A percentile compares a stretch with the other conserved stretches of the same genome.
These are phyloP conservation scores for Heterocephalus glaber DNA, from an alignment of 2,113 vertebrate species.

Conservation along the genomic window DNA sequence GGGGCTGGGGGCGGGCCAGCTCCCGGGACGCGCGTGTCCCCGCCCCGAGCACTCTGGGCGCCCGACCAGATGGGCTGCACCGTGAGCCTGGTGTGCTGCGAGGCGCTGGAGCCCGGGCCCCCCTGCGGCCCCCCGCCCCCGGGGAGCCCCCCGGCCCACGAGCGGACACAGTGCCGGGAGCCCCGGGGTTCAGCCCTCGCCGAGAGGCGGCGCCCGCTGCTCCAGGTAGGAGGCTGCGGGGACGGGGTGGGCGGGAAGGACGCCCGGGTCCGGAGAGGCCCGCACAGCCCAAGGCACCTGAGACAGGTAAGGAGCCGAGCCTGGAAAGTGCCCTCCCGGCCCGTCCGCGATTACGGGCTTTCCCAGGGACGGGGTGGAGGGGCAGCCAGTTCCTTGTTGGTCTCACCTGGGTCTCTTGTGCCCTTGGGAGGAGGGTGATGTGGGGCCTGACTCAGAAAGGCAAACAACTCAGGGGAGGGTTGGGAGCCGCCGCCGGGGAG, in stretches of 20 bases:
- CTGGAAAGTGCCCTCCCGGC: neutral
- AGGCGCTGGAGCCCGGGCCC: conserved; percentile 64
- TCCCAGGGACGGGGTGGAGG: neutral
- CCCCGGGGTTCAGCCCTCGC: neutral
- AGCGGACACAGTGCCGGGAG: neutral
- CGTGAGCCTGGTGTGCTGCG: conserved; percentile 79
- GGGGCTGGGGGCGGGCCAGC: conserved; percentile 31
- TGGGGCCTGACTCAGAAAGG: neutral
- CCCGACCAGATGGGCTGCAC: conserved; percentile 77
- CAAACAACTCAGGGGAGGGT: neutral
- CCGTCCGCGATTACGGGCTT: neutral
- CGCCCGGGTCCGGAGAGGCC: neutral
- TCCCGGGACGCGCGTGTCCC: conserved; percentile 12
- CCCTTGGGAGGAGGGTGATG: neutral
- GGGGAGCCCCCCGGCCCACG: neutral
- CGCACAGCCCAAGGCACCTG: neutral
- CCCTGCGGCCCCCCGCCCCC: conserved; percentile 4
- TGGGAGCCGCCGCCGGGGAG: neutral
- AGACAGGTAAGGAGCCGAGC: neutral
- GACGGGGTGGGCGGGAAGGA: neutral
- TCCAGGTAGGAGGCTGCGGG: conserved; percentile 63
- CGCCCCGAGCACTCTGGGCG: neutral
- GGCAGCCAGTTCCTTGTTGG: neutral
- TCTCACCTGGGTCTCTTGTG: neutral
- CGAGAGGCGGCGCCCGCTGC: neutral